These are phyloP conservation scores for Drosophila bunnanda DNA, from an alignment of 2,888 invertebrate species.

Conservation along the genomic window DNA sequence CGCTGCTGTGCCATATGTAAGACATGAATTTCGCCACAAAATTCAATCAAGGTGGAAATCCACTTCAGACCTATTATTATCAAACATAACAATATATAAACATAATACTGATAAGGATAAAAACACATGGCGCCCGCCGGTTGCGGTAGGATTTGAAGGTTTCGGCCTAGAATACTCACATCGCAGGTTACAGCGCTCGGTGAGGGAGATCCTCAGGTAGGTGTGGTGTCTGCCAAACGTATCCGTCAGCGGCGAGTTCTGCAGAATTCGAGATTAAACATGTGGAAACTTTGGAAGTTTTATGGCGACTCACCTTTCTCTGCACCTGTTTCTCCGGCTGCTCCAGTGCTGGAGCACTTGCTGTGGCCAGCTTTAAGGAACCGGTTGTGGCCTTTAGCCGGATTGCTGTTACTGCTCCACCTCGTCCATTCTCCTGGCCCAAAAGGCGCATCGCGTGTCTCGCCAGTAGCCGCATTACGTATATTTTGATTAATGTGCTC, in stretches of 20 bases:
- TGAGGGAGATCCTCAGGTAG: slow-evolving; percentile 97
- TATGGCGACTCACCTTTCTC: slow-evolving; percentile 24
- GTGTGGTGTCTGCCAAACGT: slow-evolving; percentile 94
- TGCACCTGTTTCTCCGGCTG: slow-evolving; percentile 51
- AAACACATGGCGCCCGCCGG: slow-evolving; percentile 8
- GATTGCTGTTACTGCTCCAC: slow-evolving; percentile 7
- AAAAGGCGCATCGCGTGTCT: slow-evolving; percentile 52
- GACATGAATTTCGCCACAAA: slow-evolving; percentile 44
- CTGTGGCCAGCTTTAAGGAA: slow-evolving; percentile 65
- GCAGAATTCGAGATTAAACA: background rate
- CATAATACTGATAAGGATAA: slow-evolving; percentile 31
- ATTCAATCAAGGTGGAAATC: slow-evolving; percentile 40
- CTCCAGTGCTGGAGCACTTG: slow-evolving; percentile 37
- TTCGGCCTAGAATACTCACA: slow-evolving; percentile 88
- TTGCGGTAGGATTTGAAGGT: slow-evolving; percentile 12
- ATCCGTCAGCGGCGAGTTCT: slow-evolving; percentile 88
- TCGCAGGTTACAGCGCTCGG: slow-evolving; percentile 97
- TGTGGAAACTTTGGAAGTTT: background rate
- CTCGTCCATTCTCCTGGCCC: slow-evolving; percentile 33
- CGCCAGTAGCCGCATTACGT: slow-evolving; percentile 58
- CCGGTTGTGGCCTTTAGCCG: slow-evolving; percentile 62
- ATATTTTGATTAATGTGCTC: slow-evolving; percentile 32
- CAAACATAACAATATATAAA: slow-evolving; percentile 11
- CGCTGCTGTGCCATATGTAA: slow-evolving; percentile 20
- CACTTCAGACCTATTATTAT: slow-evolving; percentile 30